Percentiles rank a stretch among this genome's conserved stretches.
Conservation (phyloP, 2,888 invertebrate genomes). For the Athetis lepigone region DNA sequence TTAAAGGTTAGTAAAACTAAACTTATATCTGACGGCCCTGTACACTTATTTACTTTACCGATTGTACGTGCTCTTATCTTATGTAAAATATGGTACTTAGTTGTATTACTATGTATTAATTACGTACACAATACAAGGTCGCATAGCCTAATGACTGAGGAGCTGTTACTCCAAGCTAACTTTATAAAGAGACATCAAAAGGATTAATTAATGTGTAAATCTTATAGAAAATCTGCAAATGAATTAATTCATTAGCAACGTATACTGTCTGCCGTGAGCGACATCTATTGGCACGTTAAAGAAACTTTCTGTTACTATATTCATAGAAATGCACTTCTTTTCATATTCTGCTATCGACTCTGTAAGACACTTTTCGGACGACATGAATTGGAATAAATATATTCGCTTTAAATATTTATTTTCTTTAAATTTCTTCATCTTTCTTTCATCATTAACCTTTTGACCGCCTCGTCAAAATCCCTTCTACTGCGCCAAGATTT, state of each 20-base stretch:
- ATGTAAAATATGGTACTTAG: not conserved
- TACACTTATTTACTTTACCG: too few relatives aligned
- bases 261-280: conserved; percentile 7
- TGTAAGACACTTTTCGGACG: conserved; percentile 56
- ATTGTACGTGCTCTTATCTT: not conserved
- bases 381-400: conserved; percentile 11
- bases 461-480: too few relatives aligned
- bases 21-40: too few relatives aligned
- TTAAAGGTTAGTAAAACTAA: too few relatives aligned
- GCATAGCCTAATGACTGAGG: not conserved
- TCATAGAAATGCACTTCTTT: conserved; percentile 12
- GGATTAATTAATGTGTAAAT: not conserved
- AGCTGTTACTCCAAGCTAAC: not conserved
- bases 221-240: not conserved
- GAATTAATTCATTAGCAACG: not conserved
- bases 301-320: conserved; percentile 11
- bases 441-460: too few relatives aligned
- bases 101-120: too few relatives aligned
- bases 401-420: too few relatives aligned
- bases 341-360: conserved; percentile 13
- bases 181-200: not conserved
- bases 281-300: conserved; percentile 57
- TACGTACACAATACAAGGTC: not conserved
- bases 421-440: not conserved
- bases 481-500: too few relatives aligned